These are phyloP conservation scores for Cremastinae sp. DNA, from an alignment of 2,888 invertebrate genomes.

Conservation along the genomic window DNA sequence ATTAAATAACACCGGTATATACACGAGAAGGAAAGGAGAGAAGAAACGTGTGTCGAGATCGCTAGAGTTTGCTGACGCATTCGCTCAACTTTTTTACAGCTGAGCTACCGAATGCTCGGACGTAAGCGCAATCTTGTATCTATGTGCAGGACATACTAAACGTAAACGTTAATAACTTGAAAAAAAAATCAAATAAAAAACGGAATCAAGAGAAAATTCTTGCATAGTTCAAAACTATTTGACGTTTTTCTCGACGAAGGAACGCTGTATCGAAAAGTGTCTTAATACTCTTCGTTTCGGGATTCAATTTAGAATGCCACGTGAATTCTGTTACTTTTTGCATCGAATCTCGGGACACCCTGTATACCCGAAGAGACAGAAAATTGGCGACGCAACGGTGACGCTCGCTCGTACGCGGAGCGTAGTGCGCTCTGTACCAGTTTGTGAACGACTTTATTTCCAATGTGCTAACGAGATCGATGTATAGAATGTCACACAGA, in stretches of 20 bases:
- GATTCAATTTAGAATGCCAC: too few species aligned
- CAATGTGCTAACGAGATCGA: conserved; percentile 32
- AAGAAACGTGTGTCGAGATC: conserved; percentile 31
- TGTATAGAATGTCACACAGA: conserved; percentile 45
- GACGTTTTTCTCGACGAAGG: too few species aligned
- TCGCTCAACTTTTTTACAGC: conserved; percentile 5
- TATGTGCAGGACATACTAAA: too few species aligned
- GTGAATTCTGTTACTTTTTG: neutral
- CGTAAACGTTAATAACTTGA: too few species aligned
- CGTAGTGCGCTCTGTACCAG: conserved; percentile 32
- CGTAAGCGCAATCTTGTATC: too few species aligned
- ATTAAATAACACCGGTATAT: conserved; percentile 52
- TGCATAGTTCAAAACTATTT: too few species aligned
- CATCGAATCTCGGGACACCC: neutral
- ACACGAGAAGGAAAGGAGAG: neutral
- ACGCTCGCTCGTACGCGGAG: conserved; percentile 8
- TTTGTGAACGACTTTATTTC: conserved; percentile 58
- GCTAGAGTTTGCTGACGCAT: conserved; percentile 13
- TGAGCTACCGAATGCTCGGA: too few species aligned
- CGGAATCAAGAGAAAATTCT: too few species aligned
- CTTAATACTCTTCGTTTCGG: too few species aligned
- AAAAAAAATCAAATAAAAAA: too few species aligned
- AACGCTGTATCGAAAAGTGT: too few species aligned
- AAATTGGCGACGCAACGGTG: conserved; percentile 14
- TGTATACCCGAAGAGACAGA: conserved; percentile 14